Evolutionary conservation across 2,888 invertebrate genomes (phyloP).

Genomic region (Branchipolynoe longqiensis): DNA sequence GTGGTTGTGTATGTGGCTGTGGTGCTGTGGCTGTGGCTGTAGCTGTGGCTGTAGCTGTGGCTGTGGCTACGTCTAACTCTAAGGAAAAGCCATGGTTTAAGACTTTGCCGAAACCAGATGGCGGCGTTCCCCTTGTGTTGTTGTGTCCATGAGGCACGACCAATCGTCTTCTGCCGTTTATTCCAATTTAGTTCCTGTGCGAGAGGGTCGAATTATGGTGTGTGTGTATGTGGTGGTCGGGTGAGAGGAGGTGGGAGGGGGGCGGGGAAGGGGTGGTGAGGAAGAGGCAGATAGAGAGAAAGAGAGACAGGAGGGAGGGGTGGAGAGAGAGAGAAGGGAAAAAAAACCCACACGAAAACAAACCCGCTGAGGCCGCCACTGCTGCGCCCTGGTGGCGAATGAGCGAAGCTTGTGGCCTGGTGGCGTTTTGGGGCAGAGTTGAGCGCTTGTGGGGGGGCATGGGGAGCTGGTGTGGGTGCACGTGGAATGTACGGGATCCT

Average conservation of each 20-base stretch:
- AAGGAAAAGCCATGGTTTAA: no score
- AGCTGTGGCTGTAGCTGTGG: no score
- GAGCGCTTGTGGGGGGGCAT: not conserved
- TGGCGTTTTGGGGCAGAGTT: constrained; percentile 51
- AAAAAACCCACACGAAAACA: no score
- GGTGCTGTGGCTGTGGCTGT: no score
- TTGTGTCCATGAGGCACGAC: not conserved
- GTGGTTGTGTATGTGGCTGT: no score
- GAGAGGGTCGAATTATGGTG: no score
- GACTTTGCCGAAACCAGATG: not conserved
- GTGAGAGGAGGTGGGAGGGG: no score
- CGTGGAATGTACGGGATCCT: constrained; percentile 53
- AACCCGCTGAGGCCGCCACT: no score
- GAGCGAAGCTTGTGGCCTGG: constrained; percentile 40
- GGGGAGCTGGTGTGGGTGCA: constrained; percentile 35
- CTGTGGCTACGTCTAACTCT: no score
- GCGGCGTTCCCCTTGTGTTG: not conserved
- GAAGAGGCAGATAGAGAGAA: not conserved
- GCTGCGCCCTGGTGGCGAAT: not conserved
- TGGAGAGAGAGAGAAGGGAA: no score
- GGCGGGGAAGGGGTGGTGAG: not conserved
- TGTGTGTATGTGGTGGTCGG: no score
- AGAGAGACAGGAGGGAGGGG: not conserved
- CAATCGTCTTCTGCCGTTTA: not conserved
- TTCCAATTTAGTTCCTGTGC: constrained; percentile 17